Evolutionary conservation across 2,797 vertebrate species (phyloP).

Genomic region (Smutsia temminckii): DNA sequence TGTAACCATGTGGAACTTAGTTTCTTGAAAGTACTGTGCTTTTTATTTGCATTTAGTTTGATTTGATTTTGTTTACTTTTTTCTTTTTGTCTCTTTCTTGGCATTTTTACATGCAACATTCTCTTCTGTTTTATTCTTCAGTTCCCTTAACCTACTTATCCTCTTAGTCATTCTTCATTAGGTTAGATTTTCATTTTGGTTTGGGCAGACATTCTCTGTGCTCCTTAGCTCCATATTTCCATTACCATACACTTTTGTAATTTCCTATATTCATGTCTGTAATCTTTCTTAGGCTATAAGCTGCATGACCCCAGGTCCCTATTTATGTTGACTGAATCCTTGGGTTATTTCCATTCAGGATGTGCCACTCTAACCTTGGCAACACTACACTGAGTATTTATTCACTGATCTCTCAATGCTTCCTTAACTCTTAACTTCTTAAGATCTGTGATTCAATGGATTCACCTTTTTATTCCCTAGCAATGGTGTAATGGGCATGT

Average conservation of each 20-base stretch:
- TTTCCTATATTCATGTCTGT: neutral
- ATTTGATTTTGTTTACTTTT: neutral
- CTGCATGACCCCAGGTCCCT: neutral
- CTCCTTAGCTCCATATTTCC: neutral
- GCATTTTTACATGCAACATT: neutral
- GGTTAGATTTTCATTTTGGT: neutral
- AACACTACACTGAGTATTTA: neutral
- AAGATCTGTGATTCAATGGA: neutral
- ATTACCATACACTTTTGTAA: neutral
- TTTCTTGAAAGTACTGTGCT: neutral
- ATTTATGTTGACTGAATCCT: neutral
- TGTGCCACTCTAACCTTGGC: neutral
- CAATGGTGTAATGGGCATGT: neutral
- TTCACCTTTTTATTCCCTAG: slow-evolving; percentile 6
- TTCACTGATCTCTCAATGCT: neutral
- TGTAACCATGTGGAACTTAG: neutral
- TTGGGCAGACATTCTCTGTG: neutral
- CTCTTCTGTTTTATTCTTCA: neutral
- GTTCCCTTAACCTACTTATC: neutral
- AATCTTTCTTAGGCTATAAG: neutral
- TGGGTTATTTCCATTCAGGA: neutral
- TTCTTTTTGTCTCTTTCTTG: neutral
- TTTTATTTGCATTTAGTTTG: slow-evolving; percentile 18
- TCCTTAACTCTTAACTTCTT: neutral
- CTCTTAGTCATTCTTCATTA: neutral